These are phyloP conservation scores for Onychomys leucogaster DNA, from an alignment of 2,797 vertebrate genomes.

Conservation along the genomic window DNA sequence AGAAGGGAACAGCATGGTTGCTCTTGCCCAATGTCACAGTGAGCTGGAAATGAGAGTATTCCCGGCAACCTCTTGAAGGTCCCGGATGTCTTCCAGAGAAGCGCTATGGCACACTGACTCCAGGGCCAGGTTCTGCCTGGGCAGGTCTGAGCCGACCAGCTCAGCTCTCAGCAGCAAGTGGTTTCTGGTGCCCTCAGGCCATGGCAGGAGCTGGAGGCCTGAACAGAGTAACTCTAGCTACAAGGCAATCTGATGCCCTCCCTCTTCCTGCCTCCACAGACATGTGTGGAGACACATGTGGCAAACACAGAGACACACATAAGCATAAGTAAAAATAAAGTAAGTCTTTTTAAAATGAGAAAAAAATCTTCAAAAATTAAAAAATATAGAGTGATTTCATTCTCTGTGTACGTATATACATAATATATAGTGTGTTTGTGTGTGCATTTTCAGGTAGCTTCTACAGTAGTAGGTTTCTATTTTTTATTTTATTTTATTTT, in stretches of 20 bases:
- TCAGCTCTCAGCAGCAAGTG: background rate
- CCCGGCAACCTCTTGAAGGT: background rate
- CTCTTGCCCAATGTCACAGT: fast-evolving
- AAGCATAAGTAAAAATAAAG: background rate
- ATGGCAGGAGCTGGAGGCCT: background rate
- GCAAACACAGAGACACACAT: background rate
- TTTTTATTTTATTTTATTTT: no score
- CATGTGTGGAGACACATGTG: background rate
- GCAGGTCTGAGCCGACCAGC: background rate
- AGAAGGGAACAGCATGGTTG: background rate
- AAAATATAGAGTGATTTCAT: background rate
- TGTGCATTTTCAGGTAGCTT: background rate
- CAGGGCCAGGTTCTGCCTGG: background rate
- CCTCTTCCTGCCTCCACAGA: background rate
- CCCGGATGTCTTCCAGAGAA: background rate
- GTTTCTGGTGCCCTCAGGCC: background rate
- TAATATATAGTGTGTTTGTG: background rate
- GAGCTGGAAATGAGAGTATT: background rate
- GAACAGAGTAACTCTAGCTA: background rate
- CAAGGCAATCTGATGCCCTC: background rate
- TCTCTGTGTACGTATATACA: background rate
- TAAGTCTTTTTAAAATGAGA: background rate
- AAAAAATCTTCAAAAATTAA: background rate
- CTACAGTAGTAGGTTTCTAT: background rate
- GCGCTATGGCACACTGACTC: background rate